phyloP scores from a whole-genome alignment of 2,888 invertebrate genomes.

The Rotaria sp. region DNA sequence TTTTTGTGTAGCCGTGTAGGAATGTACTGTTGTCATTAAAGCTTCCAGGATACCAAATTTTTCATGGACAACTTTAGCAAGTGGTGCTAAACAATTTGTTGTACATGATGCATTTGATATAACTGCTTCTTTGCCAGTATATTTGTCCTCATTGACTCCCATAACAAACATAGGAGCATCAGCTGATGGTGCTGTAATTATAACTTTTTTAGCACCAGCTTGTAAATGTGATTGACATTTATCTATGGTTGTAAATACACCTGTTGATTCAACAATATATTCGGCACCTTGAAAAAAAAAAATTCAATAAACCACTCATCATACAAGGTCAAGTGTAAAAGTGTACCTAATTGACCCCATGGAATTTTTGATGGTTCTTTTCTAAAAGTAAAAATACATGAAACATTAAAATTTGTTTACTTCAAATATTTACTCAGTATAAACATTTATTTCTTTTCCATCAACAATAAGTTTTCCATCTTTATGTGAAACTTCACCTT shows the following conservation, averaged over 20 bases:
- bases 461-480: constrained; percentile 74
- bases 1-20: constrained; percentile 92
- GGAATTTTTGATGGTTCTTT: constrained; percentile 68
- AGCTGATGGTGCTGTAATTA: constrained; percentile 93
- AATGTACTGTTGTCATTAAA: constrained; percentile 94
- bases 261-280: constrained; percentile 93
- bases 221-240: constrained; percentile 78
- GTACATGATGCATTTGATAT: constrained; percentile 86
- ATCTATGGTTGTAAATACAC: constrained; percentile 90
- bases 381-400: constrained; percentile 43
- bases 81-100: constrained; percentile 92
- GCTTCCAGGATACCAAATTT: constrained; percentile 88
- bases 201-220: constrained; percentile 86
- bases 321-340: not conserved
- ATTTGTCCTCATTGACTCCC: constrained; percentile 85
- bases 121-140: constrained; percentile 67
- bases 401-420: not conserved
- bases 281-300: constrained; percentile 66
- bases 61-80: constrained; percentile 91
- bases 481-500: constrained; percentile 73
- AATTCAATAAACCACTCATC: not conserved
- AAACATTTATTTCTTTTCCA: constrained; percentile 71
- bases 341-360: constrained; percentile 67
- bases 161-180: constrained; percentile 99
- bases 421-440: constrained; percentile 62